Base-by-base conservation (phyloP, 2,113 vertebrate species). In the Thalassoma bifasciatum region DNA sequence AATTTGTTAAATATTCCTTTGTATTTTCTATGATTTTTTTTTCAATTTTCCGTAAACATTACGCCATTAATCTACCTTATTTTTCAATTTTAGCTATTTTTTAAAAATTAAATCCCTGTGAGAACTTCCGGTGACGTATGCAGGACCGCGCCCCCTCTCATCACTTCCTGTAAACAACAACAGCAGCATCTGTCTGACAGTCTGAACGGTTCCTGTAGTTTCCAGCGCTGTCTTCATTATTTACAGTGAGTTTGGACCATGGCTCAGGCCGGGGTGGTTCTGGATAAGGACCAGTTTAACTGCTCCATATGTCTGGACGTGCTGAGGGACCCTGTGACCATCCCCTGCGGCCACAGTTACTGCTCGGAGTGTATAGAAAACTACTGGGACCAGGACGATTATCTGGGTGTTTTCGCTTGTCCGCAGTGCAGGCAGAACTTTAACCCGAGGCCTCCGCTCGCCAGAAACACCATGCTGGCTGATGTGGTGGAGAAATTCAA, bases 331-430 rank as follows among this genome's bases (percentile, higher is more conserved):
- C 92, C 93, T 0, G 93, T 94, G 9, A 94, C 93, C 23, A 93
- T 94, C 40, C 93, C 93, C 4, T 94, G 93, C 50, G 93, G 93
- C 11, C 93, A 94, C 80, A 94, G 91, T 74, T 94, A 94, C 81
- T 94, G 93, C 75, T 92, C 81, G 6, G 65, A 1, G 13, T 94
- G 93, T 9, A 93, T 94, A 49, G 72, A 80, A 62, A 86, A 90
- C 67, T 94, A 93, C 88, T 94, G 93, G 93, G 91, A 94, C 87
- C 92, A 93, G 67, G 92, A 93, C 40, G 91, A 94, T 37, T 88
- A 79, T 34, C 36, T 93, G 42, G 92, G 86, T 8, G 10, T 92
- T 4, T 94, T 90, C 65, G 83, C 76, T 4, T 94, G 93, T n/a
- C 93, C 93, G 0, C 93, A 94, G 63, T 94, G 93, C 58, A 53